Evolutionary conservation across 1,140 invertebrate genomes (phyloP).

Genomic region (Eulimnadia texana): DNA sequence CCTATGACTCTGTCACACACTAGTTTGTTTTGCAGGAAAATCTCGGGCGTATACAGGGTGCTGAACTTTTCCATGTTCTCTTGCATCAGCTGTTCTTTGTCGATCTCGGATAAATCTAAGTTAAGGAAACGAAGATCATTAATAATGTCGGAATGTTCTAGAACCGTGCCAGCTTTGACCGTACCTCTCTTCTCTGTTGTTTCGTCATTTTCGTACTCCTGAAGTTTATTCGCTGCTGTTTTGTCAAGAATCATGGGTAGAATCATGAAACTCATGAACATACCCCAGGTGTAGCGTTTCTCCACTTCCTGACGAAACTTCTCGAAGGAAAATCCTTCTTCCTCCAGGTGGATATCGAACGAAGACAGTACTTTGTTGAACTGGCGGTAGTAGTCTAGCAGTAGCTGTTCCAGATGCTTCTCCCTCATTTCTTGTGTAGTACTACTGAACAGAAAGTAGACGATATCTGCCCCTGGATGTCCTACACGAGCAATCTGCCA

Average conservation of each 20-base stretch:
- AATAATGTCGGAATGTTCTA: too few relatives aligned
- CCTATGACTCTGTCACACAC: too few relatives aligned
- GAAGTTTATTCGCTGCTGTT: not conserved
- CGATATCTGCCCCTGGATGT: conserved; percentile 5
- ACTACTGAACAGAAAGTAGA: conserved; percentile 8
- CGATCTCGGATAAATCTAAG: too few relatives aligned
- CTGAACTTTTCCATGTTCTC: too few relatives aligned
- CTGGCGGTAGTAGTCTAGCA: conserved; percentile 2
- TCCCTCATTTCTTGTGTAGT: not conserved
- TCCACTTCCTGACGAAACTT: not conserved
- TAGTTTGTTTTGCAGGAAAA: too few relatives aligned
- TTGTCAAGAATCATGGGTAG: not conserved
- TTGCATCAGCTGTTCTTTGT: too few relatives aligned
- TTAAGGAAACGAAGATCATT: too few relatives aligned
- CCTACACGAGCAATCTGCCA: conserved; percentile 6
- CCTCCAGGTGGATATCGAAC: not conserved
- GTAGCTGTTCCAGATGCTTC: not conserved
- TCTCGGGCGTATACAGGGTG: too few relatives aligned
- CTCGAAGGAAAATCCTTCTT: not conserved
- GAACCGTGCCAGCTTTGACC: too few relatives aligned
- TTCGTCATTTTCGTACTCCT: not conserved
- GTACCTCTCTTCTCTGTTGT: too few relatives aligned
- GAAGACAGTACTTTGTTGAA: not conserved
- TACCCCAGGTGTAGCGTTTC: not conserved
- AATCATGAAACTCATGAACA: not conserved